A percentile compares a stretch with the other conserved stretches of the same genome.
Evolutionary conservation across 1,140 invertebrate species (phyloP).

Genomic region (Drosophila miranda): DNA sequence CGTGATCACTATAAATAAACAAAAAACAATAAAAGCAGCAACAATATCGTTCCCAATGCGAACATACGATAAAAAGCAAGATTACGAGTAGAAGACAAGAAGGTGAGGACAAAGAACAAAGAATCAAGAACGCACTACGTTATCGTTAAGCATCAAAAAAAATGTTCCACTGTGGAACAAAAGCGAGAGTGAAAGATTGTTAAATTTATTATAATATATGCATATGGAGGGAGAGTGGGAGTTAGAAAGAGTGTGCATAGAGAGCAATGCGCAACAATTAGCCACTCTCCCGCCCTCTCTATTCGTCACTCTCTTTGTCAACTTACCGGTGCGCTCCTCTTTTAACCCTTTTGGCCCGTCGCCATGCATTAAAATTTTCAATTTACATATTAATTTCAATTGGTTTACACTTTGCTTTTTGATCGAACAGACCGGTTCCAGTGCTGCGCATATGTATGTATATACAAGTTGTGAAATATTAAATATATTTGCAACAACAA

Average conservation of each 20-base stretch:
- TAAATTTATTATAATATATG: conserved; percentile 48
- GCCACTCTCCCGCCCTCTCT: too few species aligned
- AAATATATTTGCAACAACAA: conserved; percentile 20
- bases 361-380: conserved; percentile 24
- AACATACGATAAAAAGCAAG: conserved; percentile 52
- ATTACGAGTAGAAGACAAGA: conserved; percentile 26
- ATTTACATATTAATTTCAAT: conserved; percentile 14
- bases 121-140: conserved; percentile 35
- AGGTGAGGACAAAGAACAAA: conserved; percentile 25
- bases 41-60: conserved; percentile 19
- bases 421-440: conserved; percentile 16
- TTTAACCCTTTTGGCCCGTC: conserved; percentile 6
- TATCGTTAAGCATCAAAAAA: conserved; percentile 17
- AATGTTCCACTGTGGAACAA: conserved; percentile 13
- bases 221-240: conserved; percentile 6
- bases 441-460: neutral
- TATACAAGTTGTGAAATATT: conserved; percentile 16
- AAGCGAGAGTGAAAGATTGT: conserved; percentile 31
- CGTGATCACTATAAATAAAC: conserved; percentile 74
- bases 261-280: conserved; percentile 23
- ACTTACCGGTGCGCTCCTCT: neutral
- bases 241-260: neutral
- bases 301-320: neutral
- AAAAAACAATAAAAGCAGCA: conserved; percentile 57
- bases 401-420: neutral